Percentiles rank a stretch among this genome's conserved stretches.
Evolutionary conservation across 2,113 vertebrate species (phyloP).

Genomic region (Epinephelus moara): DNA sequence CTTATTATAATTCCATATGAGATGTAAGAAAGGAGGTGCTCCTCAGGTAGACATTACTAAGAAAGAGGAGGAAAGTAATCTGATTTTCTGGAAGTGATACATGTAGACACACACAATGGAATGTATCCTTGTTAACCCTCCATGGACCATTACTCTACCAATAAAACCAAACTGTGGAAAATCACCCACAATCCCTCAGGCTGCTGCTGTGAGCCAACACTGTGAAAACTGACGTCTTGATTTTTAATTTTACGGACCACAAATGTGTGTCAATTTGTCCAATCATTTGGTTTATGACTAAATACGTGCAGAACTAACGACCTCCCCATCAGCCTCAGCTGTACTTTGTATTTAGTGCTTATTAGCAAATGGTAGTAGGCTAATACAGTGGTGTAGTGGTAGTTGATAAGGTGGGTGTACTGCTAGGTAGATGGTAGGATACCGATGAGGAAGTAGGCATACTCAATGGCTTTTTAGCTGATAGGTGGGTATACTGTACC

Average conservation of each 20-base stretch:
- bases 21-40: slow-evolving; percentile 17
- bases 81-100: slow-evolving; percentile 10
- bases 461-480: too few relatives aligned
- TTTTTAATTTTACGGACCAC: background rate
- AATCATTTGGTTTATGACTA: too few relatives aligned
- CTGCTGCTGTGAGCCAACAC: background rate
- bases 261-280: background rate
- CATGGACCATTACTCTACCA: slow-evolving; percentile 42
- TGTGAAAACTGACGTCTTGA: background rate
- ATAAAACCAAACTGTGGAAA: slow-evolving; percentile 33
- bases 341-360: background rate
- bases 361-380: background rate
- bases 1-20: slow-evolving; percentile 26
- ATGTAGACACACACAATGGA: background rate
- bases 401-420: too few relatives aligned
- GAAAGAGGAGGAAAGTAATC: slow-evolving; percentile 35
- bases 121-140: slow-evolving; percentile 16
- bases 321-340: background rate
- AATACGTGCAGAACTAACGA: background rate
- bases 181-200: slow-evolving; percentile 35
- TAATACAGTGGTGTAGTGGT: too few relatives aligned
- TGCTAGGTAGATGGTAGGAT: too few relatives aligned
- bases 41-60: slow-evolving; percentile 54
- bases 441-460: too few relatives aligned
- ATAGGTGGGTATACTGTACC: too few relatives aligned